These are phyloP conservation scores for Pocota personata DNA, from an alignment of 2,888 invertebrate genomes.

Conservation along the genomic window DNA sequence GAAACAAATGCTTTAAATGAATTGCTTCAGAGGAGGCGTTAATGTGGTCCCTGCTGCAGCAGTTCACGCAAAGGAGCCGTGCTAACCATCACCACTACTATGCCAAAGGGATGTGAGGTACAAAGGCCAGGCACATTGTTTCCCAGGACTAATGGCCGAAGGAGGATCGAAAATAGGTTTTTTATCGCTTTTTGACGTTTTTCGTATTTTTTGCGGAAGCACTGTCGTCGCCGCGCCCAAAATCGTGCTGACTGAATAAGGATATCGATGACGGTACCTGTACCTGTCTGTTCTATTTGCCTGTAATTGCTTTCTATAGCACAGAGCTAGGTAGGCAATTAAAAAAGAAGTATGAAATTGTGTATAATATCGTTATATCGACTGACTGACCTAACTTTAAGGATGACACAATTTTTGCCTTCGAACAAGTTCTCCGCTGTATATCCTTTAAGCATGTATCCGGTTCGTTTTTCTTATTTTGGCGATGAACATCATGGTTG, in stretches of 20 bases:
- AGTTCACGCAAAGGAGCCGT: neutral
- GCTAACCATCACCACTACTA: neutral
- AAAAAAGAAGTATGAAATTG: conserved; percentile 41
- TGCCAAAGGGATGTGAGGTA: neutral
- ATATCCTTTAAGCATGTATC: conserved; percentile 68
- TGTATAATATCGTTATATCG: conserved; percentile 50
- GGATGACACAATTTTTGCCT: conserved; percentile 63
- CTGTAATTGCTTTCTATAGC: conserved; percentile 5
- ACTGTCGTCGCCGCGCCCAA: conserved; percentile 64
- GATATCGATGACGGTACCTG: conserved; percentile 23
- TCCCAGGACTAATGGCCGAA: conserved; percentile 23
- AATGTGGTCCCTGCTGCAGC: neutral
- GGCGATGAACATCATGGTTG: conserved; percentile 52
- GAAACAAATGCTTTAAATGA: conserved; percentile 21
- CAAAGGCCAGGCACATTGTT: conserved; percentile 30
- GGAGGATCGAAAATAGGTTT: conserved; percentile 29
- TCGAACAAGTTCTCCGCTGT: conserved; percentile 40
- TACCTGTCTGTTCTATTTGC: conserved; percentile 10
- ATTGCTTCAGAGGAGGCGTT: conserved; percentile 13
- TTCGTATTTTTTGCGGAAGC: conserved; percentile 3
- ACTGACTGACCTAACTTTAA: conserved; percentile 69
- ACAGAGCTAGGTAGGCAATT: neutral
- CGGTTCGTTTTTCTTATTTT: conserved; percentile 38
- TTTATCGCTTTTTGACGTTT: neutral
- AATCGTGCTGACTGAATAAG: neutral